These are phyloP conservation scores for Barbus barbus DNA, from an alignment of 2,113 vertebrate species.

Conservation along the genomic window DNA sequence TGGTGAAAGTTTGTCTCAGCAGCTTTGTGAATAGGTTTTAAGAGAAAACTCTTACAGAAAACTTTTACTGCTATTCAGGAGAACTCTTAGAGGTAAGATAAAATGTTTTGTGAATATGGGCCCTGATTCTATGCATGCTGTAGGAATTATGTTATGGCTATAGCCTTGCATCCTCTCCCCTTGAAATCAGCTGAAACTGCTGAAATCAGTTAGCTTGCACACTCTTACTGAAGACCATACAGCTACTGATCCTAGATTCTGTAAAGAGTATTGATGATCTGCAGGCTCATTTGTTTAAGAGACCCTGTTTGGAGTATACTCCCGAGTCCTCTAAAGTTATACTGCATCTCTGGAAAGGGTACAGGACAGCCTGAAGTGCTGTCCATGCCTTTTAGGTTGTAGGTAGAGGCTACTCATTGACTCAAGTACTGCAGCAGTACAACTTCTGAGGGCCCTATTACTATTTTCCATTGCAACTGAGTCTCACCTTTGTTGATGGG, in stretches of 20 bases:
- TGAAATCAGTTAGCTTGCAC: background rate
- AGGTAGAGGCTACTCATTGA: background rate
- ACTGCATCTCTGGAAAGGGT: background rate
- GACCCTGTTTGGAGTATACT: background rate
- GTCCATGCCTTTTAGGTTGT: background rate
- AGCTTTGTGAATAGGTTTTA: too few species aligned
- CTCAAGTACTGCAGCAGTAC: background rate
- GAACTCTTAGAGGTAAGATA: too few species aligned
- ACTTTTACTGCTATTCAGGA: too few species aligned
- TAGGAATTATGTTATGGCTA: background rate
- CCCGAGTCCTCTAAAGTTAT: background rate
- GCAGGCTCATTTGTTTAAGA: background rate
- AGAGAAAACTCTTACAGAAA: too few species aligned
- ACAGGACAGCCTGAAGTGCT: background rate
- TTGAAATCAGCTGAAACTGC: too few species aligned
- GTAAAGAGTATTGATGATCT: background rate
- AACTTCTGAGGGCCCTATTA: background rate
- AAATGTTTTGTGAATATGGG: too few species aligned
- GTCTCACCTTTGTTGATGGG: slow-evolving; percentile 94
- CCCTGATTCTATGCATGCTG: background rate
- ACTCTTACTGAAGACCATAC: background rate
- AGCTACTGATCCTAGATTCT: background rate
- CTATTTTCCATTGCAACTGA: slow-evolving; percentile 12
- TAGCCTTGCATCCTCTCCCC: background rate
- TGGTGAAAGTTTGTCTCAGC: too few species aligned